Evolutionary conservation across 1,140 invertebrate genomes (phyloP).

Genomic region (Hydropsyche tenuis): DNA sequence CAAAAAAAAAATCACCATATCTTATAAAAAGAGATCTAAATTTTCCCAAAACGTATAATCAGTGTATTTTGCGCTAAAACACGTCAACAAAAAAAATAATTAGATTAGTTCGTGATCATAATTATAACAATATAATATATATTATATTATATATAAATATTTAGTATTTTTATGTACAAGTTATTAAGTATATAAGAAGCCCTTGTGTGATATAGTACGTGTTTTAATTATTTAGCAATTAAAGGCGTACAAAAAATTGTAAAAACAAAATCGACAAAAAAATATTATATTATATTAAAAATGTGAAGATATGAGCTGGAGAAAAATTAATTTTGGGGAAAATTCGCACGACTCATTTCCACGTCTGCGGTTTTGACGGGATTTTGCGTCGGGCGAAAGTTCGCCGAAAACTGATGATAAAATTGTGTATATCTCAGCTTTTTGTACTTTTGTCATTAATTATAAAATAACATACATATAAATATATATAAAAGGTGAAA

Average conservation of each 20-base stretch:
- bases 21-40: not conserved
- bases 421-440: conserved; percentile 41
- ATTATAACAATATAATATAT: conserved; percentile 12
- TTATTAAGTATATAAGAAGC: conserved; percentile 44
- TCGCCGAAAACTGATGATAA: not conserved
- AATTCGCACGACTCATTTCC: not conserved
- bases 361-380: conserved; percentile 8
- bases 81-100: conserved; percentile 27
- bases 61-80: not conserved
- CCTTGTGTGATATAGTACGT: conserved; percentile 45
- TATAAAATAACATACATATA: conserved; percentile 28
- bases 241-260: conserved; percentile 40
- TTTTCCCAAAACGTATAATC: conserved; percentile 1
- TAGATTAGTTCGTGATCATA: conserved; percentile 43
- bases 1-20: not conserved
- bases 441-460: conserved; percentile 42
- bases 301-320: conserved; percentile 28
- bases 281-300: conserved; percentile 1
- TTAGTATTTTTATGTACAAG: conserved; percentile 45
- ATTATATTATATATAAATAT: conserved; percentile 34
- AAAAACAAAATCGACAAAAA: conserved; percentile 15
- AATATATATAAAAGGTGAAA: conserved; percentile 27
- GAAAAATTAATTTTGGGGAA: not conserved
- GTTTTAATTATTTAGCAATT: conserved; percentile 44
- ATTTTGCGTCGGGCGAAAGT: not conserved